These are phyloP conservation scores for Hipposideros armiger DNA, from an alignment of 2,113 vertebrate species.

Conservation along the genomic window DNA sequence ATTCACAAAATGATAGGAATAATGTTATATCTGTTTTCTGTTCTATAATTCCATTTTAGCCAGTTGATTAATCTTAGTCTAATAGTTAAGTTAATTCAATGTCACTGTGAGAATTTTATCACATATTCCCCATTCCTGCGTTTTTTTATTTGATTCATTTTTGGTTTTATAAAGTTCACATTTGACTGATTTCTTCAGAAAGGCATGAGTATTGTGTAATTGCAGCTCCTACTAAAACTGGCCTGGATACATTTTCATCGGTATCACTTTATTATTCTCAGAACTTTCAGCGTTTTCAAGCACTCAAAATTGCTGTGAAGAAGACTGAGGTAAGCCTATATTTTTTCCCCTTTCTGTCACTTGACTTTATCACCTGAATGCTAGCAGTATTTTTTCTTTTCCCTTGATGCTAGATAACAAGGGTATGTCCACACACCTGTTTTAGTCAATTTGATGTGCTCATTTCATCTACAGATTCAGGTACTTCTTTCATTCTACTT, in stretches of 20 bases:
- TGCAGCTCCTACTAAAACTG: background rate
- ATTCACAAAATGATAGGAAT: constrained; percentile 5
- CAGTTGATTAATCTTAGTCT: background rate
- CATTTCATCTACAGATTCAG: background rate
- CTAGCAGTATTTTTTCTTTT: background rate
- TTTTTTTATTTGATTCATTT: background rate
- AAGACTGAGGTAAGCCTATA: background rate
- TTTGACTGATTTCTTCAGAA: background rate
- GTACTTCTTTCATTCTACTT: background rate
- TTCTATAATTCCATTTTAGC: background rate
- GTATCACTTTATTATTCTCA: background rate
- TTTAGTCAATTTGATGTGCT: background rate
- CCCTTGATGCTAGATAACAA: background rate
- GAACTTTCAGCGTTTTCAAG: background rate
- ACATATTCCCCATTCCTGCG: background rate
- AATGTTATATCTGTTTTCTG: background rate
- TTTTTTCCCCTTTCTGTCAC: background rate
- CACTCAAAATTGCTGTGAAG: background rate
- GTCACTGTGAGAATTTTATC: constrained; percentile 13
- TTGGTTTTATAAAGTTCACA: constrained; percentile 9
- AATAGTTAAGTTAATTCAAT: background rate
- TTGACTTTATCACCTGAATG: background rate
- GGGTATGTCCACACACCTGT: background rate
- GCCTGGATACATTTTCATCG: background rate
- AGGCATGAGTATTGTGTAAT: background rate